Base-by-base conservation (phyloP, 2,797 vertebrate genomes). In the Platalea minor region DNA sequence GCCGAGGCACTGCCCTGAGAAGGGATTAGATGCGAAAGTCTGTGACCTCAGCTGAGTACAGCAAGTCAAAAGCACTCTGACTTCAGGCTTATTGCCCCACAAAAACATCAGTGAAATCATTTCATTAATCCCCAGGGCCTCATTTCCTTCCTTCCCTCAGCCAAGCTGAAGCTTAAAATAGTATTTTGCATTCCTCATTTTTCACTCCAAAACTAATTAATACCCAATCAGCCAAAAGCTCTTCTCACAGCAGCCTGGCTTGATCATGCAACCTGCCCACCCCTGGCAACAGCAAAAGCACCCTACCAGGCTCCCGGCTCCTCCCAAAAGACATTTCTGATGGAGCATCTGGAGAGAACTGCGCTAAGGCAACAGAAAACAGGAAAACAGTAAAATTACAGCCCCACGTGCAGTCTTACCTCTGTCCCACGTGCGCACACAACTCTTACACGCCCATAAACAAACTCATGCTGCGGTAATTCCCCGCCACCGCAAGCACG, bases 101-200 rank as follows among this genome's bases (percentile, higher is more conserved):
- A 41, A 91, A 84, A 94, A 53, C 85, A 88, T 39, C 79, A 79
- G 59, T 95, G 94, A 96, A 96, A 95, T 96, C 63, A 96, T 39
- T 96, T 94, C 80, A 91, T 87, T 73, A 35, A 63, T 76, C 96
- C 93, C 93, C 88, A 76, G 83, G 70, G 95, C 88, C 91, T 84
- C 67, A 0, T 93, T 93, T 84, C 82, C 87, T 97, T 73, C 91
- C 90, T 86, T 56, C 56, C 69, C 82, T 80, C 9, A 16, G 91
- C 95, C 95, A 97, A 91, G 88, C 35, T 63, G 83, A 85, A 95
- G 85, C 93, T 94, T 93, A 95, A 91, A 97, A 95, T 93, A 96
- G 88, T 14, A 75, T 76, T 91, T 65, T 21, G n/a, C 85, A 82
- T 91, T 89, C 80, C 63, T 91, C 60, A 0, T 91, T 23, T 82